Base-by-base conservation (phyloP, 2,888 invertebrate species). In the Druceiella hillmani region DNA sequence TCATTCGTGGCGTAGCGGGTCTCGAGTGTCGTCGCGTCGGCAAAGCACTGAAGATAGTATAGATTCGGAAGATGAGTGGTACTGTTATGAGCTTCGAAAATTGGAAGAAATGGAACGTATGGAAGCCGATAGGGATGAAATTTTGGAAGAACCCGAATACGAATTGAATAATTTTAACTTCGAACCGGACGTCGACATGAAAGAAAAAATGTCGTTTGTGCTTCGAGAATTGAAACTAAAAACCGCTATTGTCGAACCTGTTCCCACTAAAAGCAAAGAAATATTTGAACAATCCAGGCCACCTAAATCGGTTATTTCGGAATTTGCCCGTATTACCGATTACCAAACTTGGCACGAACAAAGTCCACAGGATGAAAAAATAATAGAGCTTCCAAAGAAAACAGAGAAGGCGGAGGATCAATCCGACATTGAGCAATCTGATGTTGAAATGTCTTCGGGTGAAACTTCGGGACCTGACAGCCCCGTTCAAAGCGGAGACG, bases 1-100 rank as follows among this genome's bases (percentile, higher is more conserved):
- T 2, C 86, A 90, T 64, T 90, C 90, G 0, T 88, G 86, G 75
- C 75, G 90, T 50, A 90, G 90, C 52, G 83, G 87, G 1, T 91
- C 90, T 0, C 70, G 87, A 49, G 84, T 87, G 2, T 90, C 90
- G 2, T 90, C 90, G 0, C 74, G 91, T 48, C 75, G 91, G 33
- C 91, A 92, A 64, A 90, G 90, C 55, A 91, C 91, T 0, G 92
- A 92, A 65, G 91, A 91, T 52, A 89, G 89, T 52, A 91, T 92
- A 39, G 92, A 92, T 58, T 89, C 88, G 15, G 92, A 92, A 63
- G 92, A 92, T 55, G 91, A 92, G 59, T 92, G 91, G 84, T 92
- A 90, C 54, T 87, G 88, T 52, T 90, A 92, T 57, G 91, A 92
- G 57, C 61, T 91, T 39, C 71, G 87, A 37, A 89, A 91, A 61